These are phyloP conservation scores for Drosophila cardini DNA, from an alignment of 1,140 invertebrate species.

Conservation along the genomic window DNA sequence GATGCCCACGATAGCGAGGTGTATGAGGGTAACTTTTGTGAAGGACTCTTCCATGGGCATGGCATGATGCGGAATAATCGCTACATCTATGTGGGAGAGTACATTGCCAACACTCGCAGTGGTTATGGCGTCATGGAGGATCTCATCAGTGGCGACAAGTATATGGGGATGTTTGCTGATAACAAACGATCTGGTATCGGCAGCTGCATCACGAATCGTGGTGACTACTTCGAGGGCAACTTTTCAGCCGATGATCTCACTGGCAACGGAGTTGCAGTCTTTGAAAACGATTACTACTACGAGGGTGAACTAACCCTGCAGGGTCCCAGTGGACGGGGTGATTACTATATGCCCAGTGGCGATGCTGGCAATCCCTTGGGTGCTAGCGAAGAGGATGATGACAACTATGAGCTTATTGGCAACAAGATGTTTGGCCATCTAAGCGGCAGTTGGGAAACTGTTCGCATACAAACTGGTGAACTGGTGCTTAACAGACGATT, in stretches of 20 bases:
- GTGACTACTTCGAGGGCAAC: slow-evolving; percentile 95
- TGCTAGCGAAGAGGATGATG: slow-evolving; percentile 55
- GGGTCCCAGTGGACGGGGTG: slow-evolving; percentile 90
- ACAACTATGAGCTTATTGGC: slow-evolving; percentile 66
- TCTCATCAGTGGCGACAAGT: slow-evolving; percentile 93
- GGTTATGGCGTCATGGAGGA: slow-evolving; percentile 96
- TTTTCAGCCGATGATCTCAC: slow-evolving; percentile 91
- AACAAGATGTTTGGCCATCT: slow-evolving; percentile 86
- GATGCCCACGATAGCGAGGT: slow-evolving; percentile 89
- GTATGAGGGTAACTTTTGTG: slow-evolving; percentile 94
- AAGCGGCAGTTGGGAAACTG: slow-evolving; percentile 92
- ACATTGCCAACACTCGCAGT: slow-evolving; percentile 89
- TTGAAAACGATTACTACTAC: slow-evolving; percentile 94
- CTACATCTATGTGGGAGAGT: slow-evolving; percentile 95
- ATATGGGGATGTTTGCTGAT: slow-evolving; percentile 94
- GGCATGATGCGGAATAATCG: slow-evolving; percentile 92
- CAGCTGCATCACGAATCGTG: slow-evolving; percentile 93
- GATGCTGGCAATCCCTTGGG: slow-evolving; percentile 44
- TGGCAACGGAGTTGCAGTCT: slow-evolving; percentile 94
- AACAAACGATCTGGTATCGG: slow-evolving; percentile 92
- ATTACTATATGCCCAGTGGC: slow-evolving; percentile 89
- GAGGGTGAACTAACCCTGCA: slow-evolving; percentile 92
- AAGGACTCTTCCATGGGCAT: slow-evolving; percentile 93
- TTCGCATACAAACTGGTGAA: slow-evolving; percentile 91
- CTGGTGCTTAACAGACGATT: slow-evolving; percentile 89